A percentile compares a stretch with the other conserved stretches of the same genome.
Conservation (phyloP, 1,140 invertebrate species). For the Trigoniulus corallinus region DNA sequence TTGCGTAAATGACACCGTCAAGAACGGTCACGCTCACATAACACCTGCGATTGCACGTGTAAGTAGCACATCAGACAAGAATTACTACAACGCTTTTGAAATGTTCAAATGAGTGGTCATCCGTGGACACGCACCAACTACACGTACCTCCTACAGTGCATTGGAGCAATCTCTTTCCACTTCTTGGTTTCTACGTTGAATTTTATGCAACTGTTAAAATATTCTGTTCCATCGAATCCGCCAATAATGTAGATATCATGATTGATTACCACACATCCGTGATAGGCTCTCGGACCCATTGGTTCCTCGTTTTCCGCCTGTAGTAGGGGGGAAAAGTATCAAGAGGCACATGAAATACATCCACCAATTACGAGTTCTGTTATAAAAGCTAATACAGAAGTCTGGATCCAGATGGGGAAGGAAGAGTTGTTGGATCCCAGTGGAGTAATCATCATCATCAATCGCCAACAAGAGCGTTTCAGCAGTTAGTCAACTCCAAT, state of each 20-base stretch:
- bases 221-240: constrained; percentile 45
- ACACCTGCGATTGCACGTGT: constrained; percentile 23
- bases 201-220: constrained; percentile 43
- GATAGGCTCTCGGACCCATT: constrained; percentile 46
- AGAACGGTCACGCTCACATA: constrained; percentile 48
- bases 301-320: constrained; percentile 38
- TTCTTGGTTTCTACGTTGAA: constrained; percentile 42
- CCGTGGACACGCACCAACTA: too few relatives aligned
- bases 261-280: constrained; percentile 40
- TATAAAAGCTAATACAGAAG: too few relatives aligned
- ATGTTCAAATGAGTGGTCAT: too few relatives aligned
- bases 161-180: constrained; percentile 44
- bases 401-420: too few relatives aligned
- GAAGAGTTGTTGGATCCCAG: too few relatives aligned
- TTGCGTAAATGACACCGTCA: constrained; percentile 58
- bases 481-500: too few relatives aligned
- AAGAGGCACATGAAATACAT: too few relatives aligned
- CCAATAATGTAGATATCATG: constrained; percentile 48
- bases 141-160: constrained; percentile 38
- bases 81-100: too few relatives aligned
- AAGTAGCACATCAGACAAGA: too few relatives aligned
- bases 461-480: too few relatives aligned
- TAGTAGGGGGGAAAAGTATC: constrained; percentile 10
- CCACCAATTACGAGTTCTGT: too few relatives aligned
- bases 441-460: too few relatives aligned